Conservation (phyloP, 2,113 vertebrate species). For the Sisor rabdophorus region DNA sequence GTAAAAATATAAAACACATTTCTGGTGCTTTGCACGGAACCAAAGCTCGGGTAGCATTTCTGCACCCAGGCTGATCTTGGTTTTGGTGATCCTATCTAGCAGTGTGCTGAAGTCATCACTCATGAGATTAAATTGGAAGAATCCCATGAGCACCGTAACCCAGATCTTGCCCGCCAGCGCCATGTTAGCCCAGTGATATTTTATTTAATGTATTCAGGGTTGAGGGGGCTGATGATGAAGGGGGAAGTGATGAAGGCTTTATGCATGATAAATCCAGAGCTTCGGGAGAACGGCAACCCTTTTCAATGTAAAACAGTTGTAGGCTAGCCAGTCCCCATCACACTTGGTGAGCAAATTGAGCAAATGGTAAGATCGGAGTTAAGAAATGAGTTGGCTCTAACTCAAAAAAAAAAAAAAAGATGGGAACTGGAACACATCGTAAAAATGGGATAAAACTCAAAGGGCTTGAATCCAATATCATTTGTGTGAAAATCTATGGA, state of each 20-base stretch:
- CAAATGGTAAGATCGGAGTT: not conserved
- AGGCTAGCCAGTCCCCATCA: slow-evolving; percentile 21
- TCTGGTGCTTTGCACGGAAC: slow-evolving; percentile 51
- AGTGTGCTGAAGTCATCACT: slow-evolving; percentile 69
- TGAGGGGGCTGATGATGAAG: slow-evolving; percentile 44
- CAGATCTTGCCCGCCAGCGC: slow-evolving; percentile 59
- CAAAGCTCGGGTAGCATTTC: not conserved
- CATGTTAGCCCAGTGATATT: slow-evolving; percentile 62
- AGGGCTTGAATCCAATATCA: not conserved
- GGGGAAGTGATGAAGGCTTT: slow-evolving; percentile 45
- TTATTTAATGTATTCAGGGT: slow-evolving; percentile 61
- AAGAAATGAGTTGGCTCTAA: slow-evolving; percentile 12
- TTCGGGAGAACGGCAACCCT: slow-evolving; percentile 15
- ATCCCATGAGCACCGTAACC: slow-evolving; percentile 64
- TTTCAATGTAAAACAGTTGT: slow-evolving; percentile 28
- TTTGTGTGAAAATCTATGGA: not conserved
- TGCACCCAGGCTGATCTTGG: slow-evolving; percentile 52
- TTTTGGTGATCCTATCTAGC: slow-evolving; percentile 60
- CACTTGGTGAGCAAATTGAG: slow-evolving; percentile 2
- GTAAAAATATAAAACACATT: slow-evolving; percentile 52
- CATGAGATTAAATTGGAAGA: slow-evolving; percentile 73
- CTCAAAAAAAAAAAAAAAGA: not conserved
- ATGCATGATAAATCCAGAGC: slow-evolving; percentile 55
- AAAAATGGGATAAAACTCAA: slow-evolving; percentile 3
- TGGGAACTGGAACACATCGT: not conserved